phyloP scores from a whole-genome alignment of 2,888 invertebrate species.

The Cheilosia variabilis region DNA sequence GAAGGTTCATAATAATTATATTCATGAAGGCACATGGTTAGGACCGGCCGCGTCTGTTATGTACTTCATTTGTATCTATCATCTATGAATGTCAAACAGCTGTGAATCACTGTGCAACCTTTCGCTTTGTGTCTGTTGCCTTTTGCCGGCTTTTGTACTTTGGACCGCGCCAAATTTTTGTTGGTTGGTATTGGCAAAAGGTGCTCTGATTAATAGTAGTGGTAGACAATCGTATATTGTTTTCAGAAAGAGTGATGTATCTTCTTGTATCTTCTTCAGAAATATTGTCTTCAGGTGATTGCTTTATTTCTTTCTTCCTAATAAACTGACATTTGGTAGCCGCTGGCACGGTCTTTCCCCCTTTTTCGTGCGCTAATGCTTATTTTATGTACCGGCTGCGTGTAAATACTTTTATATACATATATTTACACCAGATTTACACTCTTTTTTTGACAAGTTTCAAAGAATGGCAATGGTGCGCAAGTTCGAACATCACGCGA shows the following conservation, averaged over 20 bases:
- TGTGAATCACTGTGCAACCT: background rate
- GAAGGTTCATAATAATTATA: too few relatives aligned
- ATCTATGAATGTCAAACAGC: background rate
- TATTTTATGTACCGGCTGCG: background rate
- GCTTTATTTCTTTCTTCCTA: background rate
- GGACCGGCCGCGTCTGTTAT: background rate
- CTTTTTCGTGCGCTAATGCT: background rate
- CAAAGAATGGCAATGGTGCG: conserved; percentile 10
- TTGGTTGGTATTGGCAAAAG: background rate
- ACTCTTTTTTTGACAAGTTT: background rate
- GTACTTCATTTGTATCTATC: background rate
- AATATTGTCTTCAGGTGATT: conserved; percentile 22
- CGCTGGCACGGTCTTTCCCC: conserved; percentile 1
- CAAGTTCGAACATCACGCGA: conserved; percentile 44
- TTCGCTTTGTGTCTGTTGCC: conserved; percentile 4
- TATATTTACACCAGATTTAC: background rate
- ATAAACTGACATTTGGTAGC: background rate
- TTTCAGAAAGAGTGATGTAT: background rate
- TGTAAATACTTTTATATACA: background rate
- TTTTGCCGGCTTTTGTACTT: conserved; percentile 3
- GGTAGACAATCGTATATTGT: background rate
- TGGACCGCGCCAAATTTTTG: background rate
- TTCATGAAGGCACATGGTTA: too few relatives aligned
- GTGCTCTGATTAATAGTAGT: background rate
- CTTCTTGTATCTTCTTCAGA: background rate